Percentiles rank a stretch among this genome's conserved stretches.
These are phyloP conservation scores for Sinohyriopsis cumingii DNA, from an alignment of 2,888 invertebrate species.

Conservation along the genomic window DNA sequence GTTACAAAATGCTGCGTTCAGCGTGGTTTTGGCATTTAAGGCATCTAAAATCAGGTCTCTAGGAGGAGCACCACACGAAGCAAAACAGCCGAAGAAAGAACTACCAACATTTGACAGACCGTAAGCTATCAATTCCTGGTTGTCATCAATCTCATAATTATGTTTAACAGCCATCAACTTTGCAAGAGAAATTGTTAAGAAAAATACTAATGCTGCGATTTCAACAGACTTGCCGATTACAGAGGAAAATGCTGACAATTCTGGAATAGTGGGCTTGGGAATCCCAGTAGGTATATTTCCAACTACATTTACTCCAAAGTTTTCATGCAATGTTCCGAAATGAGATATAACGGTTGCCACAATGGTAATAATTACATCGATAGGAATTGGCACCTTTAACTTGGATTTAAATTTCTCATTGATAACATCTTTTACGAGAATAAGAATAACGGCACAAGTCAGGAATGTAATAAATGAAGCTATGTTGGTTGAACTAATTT, in stretches of 20 bases:
- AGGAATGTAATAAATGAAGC: slow-evolving; percentile 80
- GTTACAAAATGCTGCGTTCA: slow-evolving; percentile 55
- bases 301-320: slow-evolving; percentile 42
- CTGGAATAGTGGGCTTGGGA: slow-evolving; percentile 49
- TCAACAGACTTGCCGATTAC: slow-evolving; percentile 41
- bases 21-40: slow-evolving; percentile 59
- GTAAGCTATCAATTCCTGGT: slow-evolving; percentile 71
- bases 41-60: slow-evolving; percentile 56
- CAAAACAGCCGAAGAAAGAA: slow-evolving; percentile 71
- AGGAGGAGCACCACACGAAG: slow-evolving; percentile 67
- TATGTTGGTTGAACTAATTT: slow-evolving; percentile 77
- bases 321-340: slow-evolving; percentile 38
- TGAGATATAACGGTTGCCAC: slow-evolving; percentile 56
- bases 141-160: slow-evolving; percentile 66
- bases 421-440: slow-evolving; percentile 73
- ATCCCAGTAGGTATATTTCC: slow-evolving; percentile 59
- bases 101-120: slow-evolving; percentile 66
- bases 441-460: slow-evolving; percentile 78
- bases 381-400: slow-evolving; percentile 63
- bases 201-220: slow-evolving; percentile 55
- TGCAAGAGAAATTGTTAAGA: slow-evolving; percentile 64
- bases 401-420: slow-evolving; percentile 55
- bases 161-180: slow-evolving; percentile 67
- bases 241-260: slow-evolving; percentile 9
- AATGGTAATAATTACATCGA: slow-evolving; percentile 62